These are phyloP conservation scores for Chelon auratus DNA, from an alignment of 2,797 vertebrate species.

Conservation along the genomic window DNA sequence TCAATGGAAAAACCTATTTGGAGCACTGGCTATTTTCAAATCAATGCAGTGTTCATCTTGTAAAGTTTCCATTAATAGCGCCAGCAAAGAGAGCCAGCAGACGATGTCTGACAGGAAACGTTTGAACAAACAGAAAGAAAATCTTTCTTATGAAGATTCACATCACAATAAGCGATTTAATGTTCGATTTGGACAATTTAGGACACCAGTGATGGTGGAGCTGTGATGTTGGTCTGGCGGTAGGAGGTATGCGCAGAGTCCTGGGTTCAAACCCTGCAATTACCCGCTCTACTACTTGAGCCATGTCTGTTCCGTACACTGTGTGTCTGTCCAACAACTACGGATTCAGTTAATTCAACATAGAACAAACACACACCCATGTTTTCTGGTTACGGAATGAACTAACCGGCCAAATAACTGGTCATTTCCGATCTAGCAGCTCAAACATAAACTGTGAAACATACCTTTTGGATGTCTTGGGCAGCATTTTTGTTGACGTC, in stretches of 20 bases:
- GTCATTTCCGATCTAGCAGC: conserved; percentile 17
- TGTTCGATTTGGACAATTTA: background rate
- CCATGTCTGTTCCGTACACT: no score
- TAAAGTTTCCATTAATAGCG: conserved; percentile 42
- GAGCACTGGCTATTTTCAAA: conserved; percentile 12
- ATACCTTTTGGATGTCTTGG: conserved; percentile 14
- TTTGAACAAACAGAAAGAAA: conserved; percentile 3
- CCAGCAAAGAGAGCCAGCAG: conserved; percentile 26
- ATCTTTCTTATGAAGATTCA: background rate
- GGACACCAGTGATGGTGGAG: no score
- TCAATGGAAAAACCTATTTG: conserved; percentile 27
- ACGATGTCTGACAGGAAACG: conserved; percentile 15
- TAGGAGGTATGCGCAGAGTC: no score
- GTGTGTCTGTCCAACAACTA: conserved; percentile 51
- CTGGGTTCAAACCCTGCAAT: no score
- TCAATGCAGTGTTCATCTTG: background rate
- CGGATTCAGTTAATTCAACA: background rate
- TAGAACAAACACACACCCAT: background rate
- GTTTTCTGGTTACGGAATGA: conserved; percentile 4
- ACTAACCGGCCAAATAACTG: conserved; percentile 16
- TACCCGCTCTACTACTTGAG: no score
- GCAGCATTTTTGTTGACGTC: conserved; percentile 5
- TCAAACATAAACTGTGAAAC: background rate
- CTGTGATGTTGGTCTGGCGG: no score
- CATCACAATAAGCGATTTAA: background rate